Evolutionary conservation across 2,797 vertebrate species (phyloP).

Genomic region (Avahi laniger): DNA sequence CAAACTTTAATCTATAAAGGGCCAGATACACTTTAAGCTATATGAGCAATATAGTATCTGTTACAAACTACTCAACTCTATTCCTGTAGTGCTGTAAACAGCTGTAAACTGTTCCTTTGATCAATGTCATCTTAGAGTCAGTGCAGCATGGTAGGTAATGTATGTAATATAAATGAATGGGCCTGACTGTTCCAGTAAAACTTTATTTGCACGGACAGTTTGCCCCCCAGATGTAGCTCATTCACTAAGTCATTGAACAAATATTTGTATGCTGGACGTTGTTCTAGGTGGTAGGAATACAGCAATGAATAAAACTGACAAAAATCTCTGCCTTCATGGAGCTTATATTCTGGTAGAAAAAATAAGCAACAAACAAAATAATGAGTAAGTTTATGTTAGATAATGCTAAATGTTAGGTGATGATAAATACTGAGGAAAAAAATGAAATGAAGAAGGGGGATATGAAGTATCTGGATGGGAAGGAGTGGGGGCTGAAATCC

Average conservation of each 20-base stretch:
- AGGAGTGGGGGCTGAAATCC: not conserved
- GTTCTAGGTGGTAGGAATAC: not conserved
- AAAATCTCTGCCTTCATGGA: not conserved
- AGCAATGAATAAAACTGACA: not conserved
- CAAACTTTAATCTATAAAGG: not conserved
- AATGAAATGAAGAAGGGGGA: not conserved
- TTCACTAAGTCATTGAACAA: not conserved
- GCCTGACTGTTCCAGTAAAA: not conserved
- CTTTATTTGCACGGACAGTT: not conserved
- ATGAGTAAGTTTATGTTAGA: not conserved
- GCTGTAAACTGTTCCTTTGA: not conserved
- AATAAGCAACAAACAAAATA: not conserved
- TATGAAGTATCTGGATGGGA: not conserved
- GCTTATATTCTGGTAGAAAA: not conserved
- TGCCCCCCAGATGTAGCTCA: not conserved
- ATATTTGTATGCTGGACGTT: not conserved
- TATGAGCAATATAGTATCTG: not conserved
- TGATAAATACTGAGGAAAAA: not conserved
- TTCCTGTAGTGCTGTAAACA: not conserved
- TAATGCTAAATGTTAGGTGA: not conserved
- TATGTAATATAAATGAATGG: not conserved
- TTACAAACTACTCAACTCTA: not conserved
- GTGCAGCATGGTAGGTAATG: rapidly evolving
- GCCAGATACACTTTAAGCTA: not conserved
- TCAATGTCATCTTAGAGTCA: not conserved